Conservation (phyloP, 2,113 vertebrate species). For the Clarias gariepinus region DNA sequence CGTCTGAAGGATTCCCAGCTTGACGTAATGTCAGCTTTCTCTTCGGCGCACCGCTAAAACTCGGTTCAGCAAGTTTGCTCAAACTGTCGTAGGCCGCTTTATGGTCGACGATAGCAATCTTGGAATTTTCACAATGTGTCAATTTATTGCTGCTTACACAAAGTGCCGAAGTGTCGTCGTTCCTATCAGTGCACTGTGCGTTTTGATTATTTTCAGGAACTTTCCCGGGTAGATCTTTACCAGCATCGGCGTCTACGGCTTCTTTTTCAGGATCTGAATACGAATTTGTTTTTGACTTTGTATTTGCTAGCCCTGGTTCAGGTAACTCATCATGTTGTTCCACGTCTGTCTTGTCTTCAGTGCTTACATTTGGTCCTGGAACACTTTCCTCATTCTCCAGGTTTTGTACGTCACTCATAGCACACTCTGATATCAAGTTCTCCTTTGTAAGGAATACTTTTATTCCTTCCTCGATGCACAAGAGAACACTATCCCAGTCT, state of each 20-base stretch:
- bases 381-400: conserved; percentile 16
- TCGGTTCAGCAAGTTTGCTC: conserved; percentile 6
- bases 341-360: conserved; percentile 18
- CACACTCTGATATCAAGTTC: conserved; percentile 78
- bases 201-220: not conserved
- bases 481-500: conserved; percentile 84
- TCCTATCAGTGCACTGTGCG: not conserved
- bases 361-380: not conserved
- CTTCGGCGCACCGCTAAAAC: conserved; percentile 47
- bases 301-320: not conserved
- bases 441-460: conserved; percentile 85
- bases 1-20: not conserved
- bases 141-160: not conserved
- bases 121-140: not conserved
- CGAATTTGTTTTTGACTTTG: not conserved
- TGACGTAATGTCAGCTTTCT: conserved; percentile 56
- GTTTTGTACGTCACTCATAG: conserved; percentile 72
- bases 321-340: conserved; percentile 21
- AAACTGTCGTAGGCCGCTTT: conserved; percentile 40
- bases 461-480: conserved; percentile 84
- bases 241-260: not conserved
- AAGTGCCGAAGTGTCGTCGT: not conserved
- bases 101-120: conserved; percentile 20
- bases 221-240: not conserved
- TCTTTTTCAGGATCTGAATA: conserved; percentile 15